Conservation (phyloP, 2,113 vertebrate species). For the Paralichthys olivaceus region DNA sequence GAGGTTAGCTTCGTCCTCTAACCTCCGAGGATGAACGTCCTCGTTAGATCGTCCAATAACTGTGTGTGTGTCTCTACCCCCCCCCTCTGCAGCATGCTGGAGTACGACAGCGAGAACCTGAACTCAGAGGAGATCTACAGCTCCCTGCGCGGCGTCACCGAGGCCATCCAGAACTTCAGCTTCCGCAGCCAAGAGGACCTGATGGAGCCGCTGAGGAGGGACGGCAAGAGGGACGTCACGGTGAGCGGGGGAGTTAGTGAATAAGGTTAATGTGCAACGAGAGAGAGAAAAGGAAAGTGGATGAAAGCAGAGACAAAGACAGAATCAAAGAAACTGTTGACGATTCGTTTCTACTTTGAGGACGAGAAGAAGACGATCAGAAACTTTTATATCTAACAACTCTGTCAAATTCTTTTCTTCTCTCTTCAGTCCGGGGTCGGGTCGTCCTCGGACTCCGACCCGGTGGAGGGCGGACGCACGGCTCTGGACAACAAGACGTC, state of each 20-base stretch:
- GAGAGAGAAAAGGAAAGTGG: too few relatives aligned
- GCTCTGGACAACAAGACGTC: constrained; percentile 93
- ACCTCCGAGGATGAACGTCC: not conserved
- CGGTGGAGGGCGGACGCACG: constrained; percentile 84
- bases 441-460: constrained; percentile 76
- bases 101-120: constrained; percentile 94
- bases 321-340: too few relatives aligned
- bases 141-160: constrained; percentile 92
- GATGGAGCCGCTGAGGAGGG: constrained; percentile 88
- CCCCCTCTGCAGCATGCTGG: constrained; percentile 84
- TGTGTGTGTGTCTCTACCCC: not conserved
- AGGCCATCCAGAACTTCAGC: constrained; percentile 96
- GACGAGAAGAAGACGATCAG: too few relatives aligned
- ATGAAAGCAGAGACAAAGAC: too few relatives aligned
- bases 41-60: not conserved
- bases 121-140: constrained; percentile 96
- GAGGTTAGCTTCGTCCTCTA: too few relatives aligned
- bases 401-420: not conserved
- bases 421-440: constrained; percentile 76
- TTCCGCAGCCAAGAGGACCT: constrained; percentile 94
- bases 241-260: constrained; percentile 73
- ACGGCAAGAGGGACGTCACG: constrained; percentile 85
- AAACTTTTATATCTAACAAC: not conserved
- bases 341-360: too few relatives aligned
- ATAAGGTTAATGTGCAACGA: too few relatives aligned